Conservation (phyloP, 30 jellyfish, hydroid and myxozoan species). For the Chrysaora quinquecirrha region DNA sequence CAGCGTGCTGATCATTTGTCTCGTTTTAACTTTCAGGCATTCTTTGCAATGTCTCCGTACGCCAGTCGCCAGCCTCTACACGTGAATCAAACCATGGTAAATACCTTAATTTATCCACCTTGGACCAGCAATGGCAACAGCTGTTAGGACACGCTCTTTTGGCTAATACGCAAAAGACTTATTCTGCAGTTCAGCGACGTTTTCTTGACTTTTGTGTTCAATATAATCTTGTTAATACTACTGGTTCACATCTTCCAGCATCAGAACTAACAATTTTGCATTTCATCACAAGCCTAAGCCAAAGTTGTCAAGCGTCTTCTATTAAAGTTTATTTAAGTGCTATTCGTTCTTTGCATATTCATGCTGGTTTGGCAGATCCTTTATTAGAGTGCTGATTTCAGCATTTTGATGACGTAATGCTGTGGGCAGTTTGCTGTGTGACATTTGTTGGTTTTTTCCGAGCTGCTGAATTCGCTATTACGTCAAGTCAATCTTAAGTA, state of each 20-base stretch:
- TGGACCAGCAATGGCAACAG: slow-evolving; percentile 8
- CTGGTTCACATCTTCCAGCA: slow-evolving; percentile 30
- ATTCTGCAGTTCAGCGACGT: slow-evolving; percentile 7
- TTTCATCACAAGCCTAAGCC: background rate
- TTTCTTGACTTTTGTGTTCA: background rate
- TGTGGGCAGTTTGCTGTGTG: no score
- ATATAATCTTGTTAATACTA: background rate
- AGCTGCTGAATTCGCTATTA: no score
- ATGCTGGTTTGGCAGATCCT: slow-evolving; percentile 7
- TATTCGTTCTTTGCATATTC: slow-evolving; percentile 5
- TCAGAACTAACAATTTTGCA: slow-evolving; percentile 17
- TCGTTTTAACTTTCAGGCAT: background rate
- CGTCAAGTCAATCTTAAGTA: no score
- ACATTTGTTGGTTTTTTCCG: no score
- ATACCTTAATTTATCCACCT: background rate
- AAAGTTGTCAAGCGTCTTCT: slow-evolving; percentile 9
- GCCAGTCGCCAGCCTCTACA: background rate
- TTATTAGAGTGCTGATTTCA: no score
- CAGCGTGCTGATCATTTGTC: slow-evolving; percentile 1
- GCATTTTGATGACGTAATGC: no score
- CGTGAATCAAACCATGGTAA: background rate
- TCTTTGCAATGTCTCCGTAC: background rate
- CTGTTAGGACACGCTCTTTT: background rate
- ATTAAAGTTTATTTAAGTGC: slow-evolving; percentile 22
- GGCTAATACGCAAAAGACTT: background rate